phyloP scores from a whole-genome alignment of 1,140 invertebrate species.

The Listronotus bonariensis region DNA sequence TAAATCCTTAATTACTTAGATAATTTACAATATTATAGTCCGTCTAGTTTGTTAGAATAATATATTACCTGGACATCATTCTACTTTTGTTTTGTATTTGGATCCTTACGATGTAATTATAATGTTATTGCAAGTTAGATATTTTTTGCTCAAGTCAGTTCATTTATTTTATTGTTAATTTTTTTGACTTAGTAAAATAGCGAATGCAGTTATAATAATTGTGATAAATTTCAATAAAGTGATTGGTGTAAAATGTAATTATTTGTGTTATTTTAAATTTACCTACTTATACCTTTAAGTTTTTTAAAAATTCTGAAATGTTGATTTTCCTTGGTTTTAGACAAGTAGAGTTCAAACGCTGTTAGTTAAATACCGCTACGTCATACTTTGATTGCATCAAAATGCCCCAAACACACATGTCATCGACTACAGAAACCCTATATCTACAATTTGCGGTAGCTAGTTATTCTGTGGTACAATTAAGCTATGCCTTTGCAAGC shows the following conservation, averaged over 20 bases:
- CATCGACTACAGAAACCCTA: no score
- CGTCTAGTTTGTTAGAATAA: constrained; percentile 10
- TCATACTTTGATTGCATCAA: no score
- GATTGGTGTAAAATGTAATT: constrained; percentile 35
- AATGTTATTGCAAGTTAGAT: constrained; percentile 23
- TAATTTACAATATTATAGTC: constrained; percentile 8
- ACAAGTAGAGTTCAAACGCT: no score
- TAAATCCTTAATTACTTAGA: background rate
- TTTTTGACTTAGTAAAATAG: constrained; percentile 35
- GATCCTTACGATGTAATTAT: constrained; percentile 7
- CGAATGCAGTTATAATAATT: constrained; percentile 38
- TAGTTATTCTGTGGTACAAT: no score
- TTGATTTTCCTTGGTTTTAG: no score
- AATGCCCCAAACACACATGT: no score
- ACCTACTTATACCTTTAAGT: no score
- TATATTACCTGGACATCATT: constrained; percentile 17
- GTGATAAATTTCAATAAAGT: constrained; percentile 40
- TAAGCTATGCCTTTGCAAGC: no score
- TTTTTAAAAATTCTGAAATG: no score
- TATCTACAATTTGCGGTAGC: no score
- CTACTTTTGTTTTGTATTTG: constrained; percentile 17
- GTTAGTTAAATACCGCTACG: no score
- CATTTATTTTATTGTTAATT: constrained; percentile 17
- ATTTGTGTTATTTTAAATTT: background rate
- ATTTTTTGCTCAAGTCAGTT: constrained; percentile 36